Evolutionary conservation across 2,113 vertebrate species (phyloP).

Genomic region (Zosterops pallidus): DNA sequence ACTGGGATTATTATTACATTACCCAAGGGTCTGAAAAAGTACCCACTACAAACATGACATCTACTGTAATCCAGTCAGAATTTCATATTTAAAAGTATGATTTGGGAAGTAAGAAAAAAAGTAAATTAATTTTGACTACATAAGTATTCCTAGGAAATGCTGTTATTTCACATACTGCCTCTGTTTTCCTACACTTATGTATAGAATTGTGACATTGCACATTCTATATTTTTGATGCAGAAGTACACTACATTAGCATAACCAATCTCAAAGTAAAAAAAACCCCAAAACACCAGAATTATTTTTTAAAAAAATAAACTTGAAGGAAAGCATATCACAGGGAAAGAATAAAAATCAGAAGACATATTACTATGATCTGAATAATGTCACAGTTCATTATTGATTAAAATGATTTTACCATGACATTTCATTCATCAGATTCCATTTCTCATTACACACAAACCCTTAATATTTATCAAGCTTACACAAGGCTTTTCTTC

Average conservation of each 20-base stretch:
- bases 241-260: slow-evolving; percentile 10
- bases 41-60: background rate
- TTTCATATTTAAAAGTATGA: background rate
- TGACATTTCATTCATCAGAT: slow-evolving; percentile 66
- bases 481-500: slow-evolving; percentile 44
- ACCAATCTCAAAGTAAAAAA: background rate
- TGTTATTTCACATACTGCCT: background rate
- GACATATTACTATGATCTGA: slow-evolving; percentile 23
- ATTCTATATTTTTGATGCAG: background rate
- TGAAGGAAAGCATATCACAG: background rate
- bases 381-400: slow-evolving; percentile 62
- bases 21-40: background rate
- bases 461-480: slow-evolving; percentile 50
- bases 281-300: background rate
- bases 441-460: slow-evolving; percentile 55
- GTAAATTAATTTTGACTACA: background rate
- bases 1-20: background rate
- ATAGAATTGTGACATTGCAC: background rate
- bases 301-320: background rate
- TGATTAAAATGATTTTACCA: slow-evolving; percentile 65
- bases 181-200: background rate
- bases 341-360: slow-evolving; percentile 10
- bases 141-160: background rate
- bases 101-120: rapidly evolving
- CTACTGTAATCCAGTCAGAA: background rate